Conservation (phyloP, 2,113 vertebrate genomes). For the Grantiella picta region DNA sequence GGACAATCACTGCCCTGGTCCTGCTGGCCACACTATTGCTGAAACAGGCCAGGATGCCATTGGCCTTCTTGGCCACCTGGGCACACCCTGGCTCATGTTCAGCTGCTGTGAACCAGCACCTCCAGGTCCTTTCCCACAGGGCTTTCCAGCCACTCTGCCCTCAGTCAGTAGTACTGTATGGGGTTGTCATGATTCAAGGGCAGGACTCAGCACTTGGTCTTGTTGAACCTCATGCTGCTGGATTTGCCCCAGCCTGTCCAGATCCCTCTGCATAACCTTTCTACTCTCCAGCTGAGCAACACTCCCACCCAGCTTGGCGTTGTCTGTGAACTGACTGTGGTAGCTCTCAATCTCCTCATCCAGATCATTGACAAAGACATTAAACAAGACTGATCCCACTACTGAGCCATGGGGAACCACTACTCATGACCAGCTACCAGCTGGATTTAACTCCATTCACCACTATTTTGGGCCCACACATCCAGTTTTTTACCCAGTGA, state of each 20-base stretch:
- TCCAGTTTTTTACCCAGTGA: neutral
- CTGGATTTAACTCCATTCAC: neutral
- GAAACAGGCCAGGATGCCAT: fast-evolving
- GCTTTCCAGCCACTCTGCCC: neutral
- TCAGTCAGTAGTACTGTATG: neutral
- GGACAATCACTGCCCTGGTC: fast-evolving
- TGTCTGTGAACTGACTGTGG: neutral
- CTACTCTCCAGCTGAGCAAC: neutral
- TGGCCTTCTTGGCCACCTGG: neutral
- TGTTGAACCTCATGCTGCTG: fast-evolving
- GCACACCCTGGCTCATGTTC: neutral
- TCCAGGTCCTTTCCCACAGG: neutral
- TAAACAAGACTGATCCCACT: neutral
- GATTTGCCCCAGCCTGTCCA: neutral
- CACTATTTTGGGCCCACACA: neutral
- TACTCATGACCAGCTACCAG: neutral
- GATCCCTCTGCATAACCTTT: neutral
- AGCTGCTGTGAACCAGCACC: neutral
- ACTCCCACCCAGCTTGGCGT: neutral
- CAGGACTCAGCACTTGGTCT: neutral
- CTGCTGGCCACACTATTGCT: neutral
- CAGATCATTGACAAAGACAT: neutral
- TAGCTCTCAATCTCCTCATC: neutral
- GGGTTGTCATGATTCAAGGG: neutral
- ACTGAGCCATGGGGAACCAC: neutral